Base-by-base conservation (phyloP, 2,113 vertebrate genomes). In the Rana temporaria region DNA sequence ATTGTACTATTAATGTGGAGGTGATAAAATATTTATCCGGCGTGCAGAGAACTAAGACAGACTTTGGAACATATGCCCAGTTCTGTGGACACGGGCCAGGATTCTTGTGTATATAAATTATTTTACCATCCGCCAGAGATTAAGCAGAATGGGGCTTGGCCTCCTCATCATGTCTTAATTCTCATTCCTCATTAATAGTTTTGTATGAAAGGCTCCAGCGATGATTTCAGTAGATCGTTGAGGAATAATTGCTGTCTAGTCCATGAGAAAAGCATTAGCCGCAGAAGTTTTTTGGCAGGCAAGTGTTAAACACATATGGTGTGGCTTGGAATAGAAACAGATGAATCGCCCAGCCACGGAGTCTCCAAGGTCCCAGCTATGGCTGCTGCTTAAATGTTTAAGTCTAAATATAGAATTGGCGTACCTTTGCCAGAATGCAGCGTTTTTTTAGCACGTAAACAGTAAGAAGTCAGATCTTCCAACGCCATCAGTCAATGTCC, bases 351-450 rank as follows among this genome's bases (percentile, higher is more conserved):
- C 71, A 82, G 71, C 80, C 80, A 57, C 62, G 67, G 30, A 38
- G 71, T 82, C 80, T 82, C 71, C 22, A 30, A 75, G 71, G 70
- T 66, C 70, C 74, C 20, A 17, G 9, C 26, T 75, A 52, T 57
- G 63, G 62, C 80, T 67, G 48, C 70, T 75, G 71, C 7, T 82
- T 59, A 75, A 82, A 82, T 82, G 80, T 75, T 75, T 82, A 75
- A 75, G 56, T 38, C 80, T 82, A 82, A 82, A 82, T 67, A 48
- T 82, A 82, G 71, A 75, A 62, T 18, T 42, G 24, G 22, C 18
- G 52, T 74, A 75, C 19, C 52, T 22, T 22, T n/a, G 70, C 42
- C 80, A 59, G 80, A 75, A 82, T 75, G 26, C 67, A 65, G 14
- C 24, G 32, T 56, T 82, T 30, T 30, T 30, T 42, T 63, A 59